Evolutionary conservation across 2,888 invertebrate species (phyloP), one percentile per base, ranked within the genome.

Genomic region (Megaustenia siamemsis): DNA sequence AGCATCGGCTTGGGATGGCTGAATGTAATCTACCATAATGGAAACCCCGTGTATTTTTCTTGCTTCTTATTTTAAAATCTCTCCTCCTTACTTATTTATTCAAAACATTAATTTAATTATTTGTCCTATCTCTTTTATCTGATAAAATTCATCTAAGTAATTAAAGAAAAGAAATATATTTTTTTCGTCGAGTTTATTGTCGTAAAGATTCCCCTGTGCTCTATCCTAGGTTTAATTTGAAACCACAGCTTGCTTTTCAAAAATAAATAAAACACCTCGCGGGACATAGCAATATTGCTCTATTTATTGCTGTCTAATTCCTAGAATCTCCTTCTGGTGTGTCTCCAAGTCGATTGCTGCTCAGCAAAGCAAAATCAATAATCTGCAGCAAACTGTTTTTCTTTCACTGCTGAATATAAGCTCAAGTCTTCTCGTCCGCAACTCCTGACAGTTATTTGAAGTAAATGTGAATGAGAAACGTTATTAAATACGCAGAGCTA

Each of bases 271-370:
- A n/a, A n/a, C n/a, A 10, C 71, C 43, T 73, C 71, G 45, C 28
- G 43, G 5, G 28, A 45, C 45, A 73, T n/a, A n/a, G 38, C 71
- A n/a, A 28, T 45, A 73, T 45, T 73, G 71, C 71, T 69, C 69
- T 73, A 28, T 73, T 73, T 43, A 73, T 45, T 38, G 69, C 69
- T 21, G n/a, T 69, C n/a, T 73, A 28, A 73, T 73, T 73, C 32
- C 73, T 49, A 45, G 49, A 49, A 32, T 73, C 32, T 28, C 73
- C 49, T 73, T 73, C 32, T 73, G 18, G 18, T 1, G 73, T 49
- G 45, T 73, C 32, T 12, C 32, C 49, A 32, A 73, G 73, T 73
- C 43, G 49, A 73, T 73, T 71, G 28, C 43, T 71, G 28, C 43
- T 69, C 28, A 24, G 28, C n/a, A 28, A 4, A 49, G 15, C 3